phyloP scores from a whole-genome alignment of 35 echinoderm and acorn worm genomes.

The Diadema setosum region DNA sequence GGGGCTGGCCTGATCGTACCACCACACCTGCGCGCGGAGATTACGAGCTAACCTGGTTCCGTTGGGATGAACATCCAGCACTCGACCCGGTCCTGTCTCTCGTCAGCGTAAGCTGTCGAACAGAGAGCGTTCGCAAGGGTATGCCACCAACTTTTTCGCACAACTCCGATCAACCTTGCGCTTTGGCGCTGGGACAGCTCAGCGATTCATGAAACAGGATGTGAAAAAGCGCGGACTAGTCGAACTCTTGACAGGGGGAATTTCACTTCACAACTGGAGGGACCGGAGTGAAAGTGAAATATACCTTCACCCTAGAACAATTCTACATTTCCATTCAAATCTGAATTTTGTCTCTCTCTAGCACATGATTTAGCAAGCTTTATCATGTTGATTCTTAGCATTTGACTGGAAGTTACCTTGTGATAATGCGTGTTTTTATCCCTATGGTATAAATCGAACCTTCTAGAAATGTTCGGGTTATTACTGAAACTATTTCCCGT shows the following conservation, averaged over 20 bases:
- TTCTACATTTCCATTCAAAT: too few relatives aligned
- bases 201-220: conserved; percentile 34
- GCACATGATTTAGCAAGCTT: too few relatives aligned
- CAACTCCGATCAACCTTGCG: not conserved
- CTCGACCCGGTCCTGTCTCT: not conserved
- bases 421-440: not conserved
- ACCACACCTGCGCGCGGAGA: conserved; percentile 13
- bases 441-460: not conserved
- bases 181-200: conserved; percentile 22
- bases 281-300: too few relatives aligned
- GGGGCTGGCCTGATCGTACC: not conserved
- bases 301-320: too few relatives aligned
- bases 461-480: not conserved
- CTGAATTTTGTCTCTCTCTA: too few relatives aligned
- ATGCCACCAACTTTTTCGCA: not conserved
- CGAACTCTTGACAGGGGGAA: not conserved
- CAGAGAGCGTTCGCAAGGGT: not conserved
- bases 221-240: not conserved
- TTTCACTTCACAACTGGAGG: not conserved
- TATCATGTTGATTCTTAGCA: too few relatives aligned
- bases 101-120: not conserved
- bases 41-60: not conserved
- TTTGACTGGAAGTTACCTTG: too few relatives aligned
- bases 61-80: conserved; percentile 11
- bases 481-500: not conserved